A percentile compares a stretch with the other conserved stretches of the same genome.
These are phyloP conservation scores for Sericinus montela DNA, from an alignment of 2,888 invertebrate genomes.

Conservation along the genomic window DNA sequence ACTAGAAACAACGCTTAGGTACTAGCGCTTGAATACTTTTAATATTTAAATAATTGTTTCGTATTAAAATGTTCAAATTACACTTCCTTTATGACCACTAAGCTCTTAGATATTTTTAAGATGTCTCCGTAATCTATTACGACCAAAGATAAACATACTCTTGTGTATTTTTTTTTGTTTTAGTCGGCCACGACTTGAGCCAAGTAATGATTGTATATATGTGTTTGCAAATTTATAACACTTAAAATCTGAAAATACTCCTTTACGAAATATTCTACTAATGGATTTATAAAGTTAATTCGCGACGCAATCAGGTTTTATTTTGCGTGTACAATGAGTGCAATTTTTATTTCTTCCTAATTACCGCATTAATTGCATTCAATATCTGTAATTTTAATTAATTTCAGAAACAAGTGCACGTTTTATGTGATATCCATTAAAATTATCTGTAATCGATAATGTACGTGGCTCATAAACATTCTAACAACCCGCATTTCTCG, in stretches of 20 bases:
- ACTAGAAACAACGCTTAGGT: constrained; percentile 1
- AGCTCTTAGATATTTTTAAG: no score
- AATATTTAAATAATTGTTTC: not conserved
- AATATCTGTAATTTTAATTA: constrained; percentile 2
- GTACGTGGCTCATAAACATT: not conserved
- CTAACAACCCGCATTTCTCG: not conserved
- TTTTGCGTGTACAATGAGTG: not conserved
- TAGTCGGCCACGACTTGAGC: no score
- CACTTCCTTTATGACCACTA: no score
- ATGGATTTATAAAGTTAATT: not conserved
- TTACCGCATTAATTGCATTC: constrained; percentile 1
- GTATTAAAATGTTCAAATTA: no score
- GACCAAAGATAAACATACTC: no score
- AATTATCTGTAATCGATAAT: no score
- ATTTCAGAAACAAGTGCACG: not conserved
- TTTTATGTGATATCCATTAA: no score
- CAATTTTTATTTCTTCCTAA: constrained; percentile 15
- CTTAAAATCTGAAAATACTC: no score
- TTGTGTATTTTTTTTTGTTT: no score
- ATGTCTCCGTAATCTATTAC: no score
- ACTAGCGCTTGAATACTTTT: constrained; percentile 13
- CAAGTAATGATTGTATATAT: no score
- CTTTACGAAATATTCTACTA: not conserved
- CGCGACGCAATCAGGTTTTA: not conserved
- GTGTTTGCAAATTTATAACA: no score